Evolutionary conservation across 2,888 invertebrate species (phyloP).

Genomic region (Acronicta psi): DNA sequence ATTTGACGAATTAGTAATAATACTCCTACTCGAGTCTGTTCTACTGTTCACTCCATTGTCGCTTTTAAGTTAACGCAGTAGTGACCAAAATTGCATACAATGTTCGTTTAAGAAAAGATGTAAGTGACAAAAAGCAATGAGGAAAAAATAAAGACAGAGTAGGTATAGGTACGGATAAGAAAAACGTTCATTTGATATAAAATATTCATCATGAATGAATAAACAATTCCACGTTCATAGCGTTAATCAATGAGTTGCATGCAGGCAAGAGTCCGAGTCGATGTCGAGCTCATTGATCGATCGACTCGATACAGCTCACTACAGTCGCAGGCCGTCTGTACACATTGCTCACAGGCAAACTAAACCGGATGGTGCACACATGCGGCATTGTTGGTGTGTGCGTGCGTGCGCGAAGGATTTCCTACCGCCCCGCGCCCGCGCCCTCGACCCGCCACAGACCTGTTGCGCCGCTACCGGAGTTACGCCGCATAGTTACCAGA

Average conservation of each 20-base stretch:
- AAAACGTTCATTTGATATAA: slow-evolving; percentile 80
- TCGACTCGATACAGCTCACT: slow-evolving; percentile 81
- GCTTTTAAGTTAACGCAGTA: slow-evolving; percentile 31
- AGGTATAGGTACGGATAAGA: slow-evolving; percentile 68
- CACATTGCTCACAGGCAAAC: slow-evolving; percentile 74
- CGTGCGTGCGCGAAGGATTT: slow-evolving; percentile 84
- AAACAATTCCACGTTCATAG: slow-evolving; percentile 88
- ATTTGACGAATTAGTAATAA: slow-evolving; percentile 3
- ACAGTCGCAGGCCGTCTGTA: slow-evolving; percentile 70
- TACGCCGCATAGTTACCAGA: slow-evolving; percentile 89
- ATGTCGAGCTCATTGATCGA: slow-evolving; percentile 89
- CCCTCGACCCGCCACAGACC: slow-evolving; percentile 82
- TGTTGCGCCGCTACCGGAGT: slow-evolving; percentile 89
- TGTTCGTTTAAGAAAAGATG: slow-evolving; percentile 20
- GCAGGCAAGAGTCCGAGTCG: slow-evolving; percentile 83
- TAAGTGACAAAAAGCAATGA: slow-evolving; percentile 22
- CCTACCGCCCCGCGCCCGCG: slow-evolving; percentile 82
- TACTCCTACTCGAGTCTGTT: not conserved
- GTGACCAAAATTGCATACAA: slow-evolving; percentile 27
- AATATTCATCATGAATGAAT: slow-evolving; percentile 88
- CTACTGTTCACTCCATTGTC: slow-evolving; percentile 18
- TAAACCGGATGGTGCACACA: slow-evolving; percentile 87
- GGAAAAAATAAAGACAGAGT: slow-evolving; percentile 42
- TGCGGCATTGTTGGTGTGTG: slow-evolving; percentile 66
- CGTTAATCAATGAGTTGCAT: slow-evolving; percentile 89